Base-by-base conservation (phyloP, 2,888 invertebrate species). In the Tromatobia lineatoria region DNA sequence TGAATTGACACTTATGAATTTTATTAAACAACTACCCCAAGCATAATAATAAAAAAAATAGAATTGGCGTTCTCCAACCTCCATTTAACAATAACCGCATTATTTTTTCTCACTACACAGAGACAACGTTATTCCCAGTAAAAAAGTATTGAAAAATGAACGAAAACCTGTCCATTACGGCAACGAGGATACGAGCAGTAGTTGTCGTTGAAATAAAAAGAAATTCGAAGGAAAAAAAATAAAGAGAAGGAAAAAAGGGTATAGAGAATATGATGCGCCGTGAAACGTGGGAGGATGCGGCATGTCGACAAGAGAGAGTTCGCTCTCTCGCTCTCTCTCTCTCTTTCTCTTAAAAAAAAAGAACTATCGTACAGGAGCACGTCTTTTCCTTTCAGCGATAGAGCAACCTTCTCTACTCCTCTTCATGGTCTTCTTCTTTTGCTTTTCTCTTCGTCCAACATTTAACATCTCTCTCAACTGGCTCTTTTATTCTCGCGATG, bases 201-300 rank as follows among this genome's bases (percentile, higher is more conserved):
- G 50, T 69, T 29, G 50, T 69, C 69, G 69, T 20, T 42, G 38
- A 10, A 38, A 20, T 47, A 47, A 23, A 67, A 67, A 67, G 38
- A n/a, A 61, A 59, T 34, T 25, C 13, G 11, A 57, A 61, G 38
- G 11, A 42, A 42, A 42, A 71, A 38, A 57, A 52, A 23, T 8
- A 38, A 11, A 15, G 3, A 29, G n/a, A 42, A 13, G 1, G 18
- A 52, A 52, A 38, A 73, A 73, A 29, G 59, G 45, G 15, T 73
- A 10, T 15, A 71, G 42, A 54, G 54, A 52, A 29, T 18, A 20
- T 42, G 71, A 74, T 47, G 64, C 29, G 66, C 52, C 38, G 57
- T 38, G 64, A 64, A 50, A 38, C 74, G 74, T 74, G 74, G 61
- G 74, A 74, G 74, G 74, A 74, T 52, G 74, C 61, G 47, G 61